Evolutionary conservation across 1,140 invertebrate species (phyloP), one percentile per base, ranked within the genome.

Genomic region (Drosophila oshimai): DNA sequence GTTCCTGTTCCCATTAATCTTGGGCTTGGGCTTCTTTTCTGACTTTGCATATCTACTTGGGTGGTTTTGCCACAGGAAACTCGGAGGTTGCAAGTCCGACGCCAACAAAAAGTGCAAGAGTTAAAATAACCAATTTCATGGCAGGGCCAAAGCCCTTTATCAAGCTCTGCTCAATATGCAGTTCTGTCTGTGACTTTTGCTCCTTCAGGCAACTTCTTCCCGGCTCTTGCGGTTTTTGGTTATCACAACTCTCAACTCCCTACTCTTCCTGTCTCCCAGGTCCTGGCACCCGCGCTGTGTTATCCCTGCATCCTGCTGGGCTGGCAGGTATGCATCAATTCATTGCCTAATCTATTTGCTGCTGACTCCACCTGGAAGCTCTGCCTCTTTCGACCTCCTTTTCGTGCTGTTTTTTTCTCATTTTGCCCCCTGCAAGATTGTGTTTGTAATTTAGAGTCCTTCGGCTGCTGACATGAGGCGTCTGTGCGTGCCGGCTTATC

Each of bases 291-390:
- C 37, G 50, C 6, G 18, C 13, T 3, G 3, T 12, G n/a, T 55
- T 15, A 29, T 12, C 15, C 24, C 12, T 65, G 41, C 34, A 44
- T 34, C 28, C 47, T 42, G 18, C 33, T 72, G 54, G 71, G 39
- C 71, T 84, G 81, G 81, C 79, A 86, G 81, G 75, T 80, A 86
- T 83, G 79, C 79, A 84, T 84, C 80, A 84, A 84, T 84, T 84
- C 79, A 75, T 86, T 86, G 75, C 80, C 75, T 84, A 84, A 84
- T 84, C 79, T 84, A 84, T 84, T 84, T 84, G 72, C 77, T 72
- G 67, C 72, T 58, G 71, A 62, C 67, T 79, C 34, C 51, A 60
- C 79, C 75, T 80, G 42, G 20, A 47, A 46, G 20, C 47, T 54
- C 42, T n/a, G 20, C 20, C 18, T 18, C 29, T 31, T 15, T 60